A percentile compares a stretch with the other conserved stretches of the same genome.
Evolutionary conservation across 1,140 invertebrate genomes (phyloP).

Genomic region (Brachionus paranguensis): DNA sequence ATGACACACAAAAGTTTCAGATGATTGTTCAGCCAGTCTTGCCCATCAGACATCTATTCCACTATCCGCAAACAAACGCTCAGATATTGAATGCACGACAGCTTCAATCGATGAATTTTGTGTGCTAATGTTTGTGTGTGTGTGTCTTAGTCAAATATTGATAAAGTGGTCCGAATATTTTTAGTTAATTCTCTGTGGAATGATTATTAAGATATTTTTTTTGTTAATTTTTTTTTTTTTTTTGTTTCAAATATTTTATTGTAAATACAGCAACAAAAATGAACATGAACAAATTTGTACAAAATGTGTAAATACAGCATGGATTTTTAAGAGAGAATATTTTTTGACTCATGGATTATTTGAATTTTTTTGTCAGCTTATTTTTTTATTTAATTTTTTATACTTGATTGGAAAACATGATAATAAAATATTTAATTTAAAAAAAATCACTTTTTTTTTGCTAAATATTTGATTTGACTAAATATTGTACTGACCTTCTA

Average conservation of each 20-base stretch:
- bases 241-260: background rate
- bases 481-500: background rate
- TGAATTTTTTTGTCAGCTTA: background rate
- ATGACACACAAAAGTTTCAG: background rate
- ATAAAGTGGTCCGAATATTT: constrained; percentile 7
- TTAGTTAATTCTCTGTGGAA: constrained; percentile 18
- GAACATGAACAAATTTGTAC: constrained; percentile 30
- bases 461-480: background rate
- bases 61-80: background rate
- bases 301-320: constrained; percentile 23
- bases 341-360: background rate
- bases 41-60: background rate
- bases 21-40: constrained; percentile 13
- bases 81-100: constrained; percentile 3
- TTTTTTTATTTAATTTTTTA: constrained; percentile 24
- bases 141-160: constrained; percentile 13
- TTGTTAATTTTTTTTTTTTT: too few species aligned
- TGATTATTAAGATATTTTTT: background rate
- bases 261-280: background rate
- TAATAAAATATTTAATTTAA: constrained; percentile 32
- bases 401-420: constrained; percentile 4
- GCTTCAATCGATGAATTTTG: background rate
- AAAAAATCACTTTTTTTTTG: background rate
- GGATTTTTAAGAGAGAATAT: background rate
- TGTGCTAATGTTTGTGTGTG: background rate